phyloP scores from a whole-genome alignment of 2,888 invertebrate species.

The Ceraclea dissimilis region DNA sequence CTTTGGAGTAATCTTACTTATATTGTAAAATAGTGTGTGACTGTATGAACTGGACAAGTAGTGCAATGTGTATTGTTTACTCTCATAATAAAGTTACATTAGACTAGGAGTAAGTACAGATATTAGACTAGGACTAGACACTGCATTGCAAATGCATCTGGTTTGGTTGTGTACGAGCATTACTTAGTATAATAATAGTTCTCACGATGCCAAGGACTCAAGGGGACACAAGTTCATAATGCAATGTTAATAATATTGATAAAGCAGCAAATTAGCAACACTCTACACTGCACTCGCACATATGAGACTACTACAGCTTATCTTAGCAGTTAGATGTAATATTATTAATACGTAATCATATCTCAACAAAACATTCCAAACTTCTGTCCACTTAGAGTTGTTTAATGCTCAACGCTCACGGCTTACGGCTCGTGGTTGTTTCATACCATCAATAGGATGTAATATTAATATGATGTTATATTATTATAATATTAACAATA shows the following conservation, averaged over 20 bases:
- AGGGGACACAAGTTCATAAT: conserved; percentile 24
- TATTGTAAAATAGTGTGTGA: too few relatives aligned
- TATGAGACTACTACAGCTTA: background rate
- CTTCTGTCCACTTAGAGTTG: conserved; percentile 22
- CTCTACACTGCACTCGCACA: background rate
- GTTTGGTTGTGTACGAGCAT: background rate
- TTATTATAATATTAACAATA: background rate
- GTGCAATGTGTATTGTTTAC: too few relatives aligned
- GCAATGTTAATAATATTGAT: conserved; percentile 23
- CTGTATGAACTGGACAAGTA: too few relatives aligned
- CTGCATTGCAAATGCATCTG: background rate
- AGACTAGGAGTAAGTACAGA: too few relatives aligned
- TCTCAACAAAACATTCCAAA: conserved; percentile 12
- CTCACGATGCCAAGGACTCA: conserved; percentile 11
- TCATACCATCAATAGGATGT: too few relatives aligned
- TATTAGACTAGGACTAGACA: too few relatives aligned
- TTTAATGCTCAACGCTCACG: background rate
- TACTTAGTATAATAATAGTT: too few relatives aligned
- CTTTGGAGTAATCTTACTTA: conserved; percentile 4
- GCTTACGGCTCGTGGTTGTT: too few relatives aligned
- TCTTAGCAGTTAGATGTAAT: background rate
- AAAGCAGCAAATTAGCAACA: background rate
- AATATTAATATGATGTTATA: background rate
- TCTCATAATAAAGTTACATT: too few relatives aligned
- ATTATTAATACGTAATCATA: background rate